Conservation (phyloP, 2,797 vertebrate species). For the Pogonophryne albipinna region DNA sequence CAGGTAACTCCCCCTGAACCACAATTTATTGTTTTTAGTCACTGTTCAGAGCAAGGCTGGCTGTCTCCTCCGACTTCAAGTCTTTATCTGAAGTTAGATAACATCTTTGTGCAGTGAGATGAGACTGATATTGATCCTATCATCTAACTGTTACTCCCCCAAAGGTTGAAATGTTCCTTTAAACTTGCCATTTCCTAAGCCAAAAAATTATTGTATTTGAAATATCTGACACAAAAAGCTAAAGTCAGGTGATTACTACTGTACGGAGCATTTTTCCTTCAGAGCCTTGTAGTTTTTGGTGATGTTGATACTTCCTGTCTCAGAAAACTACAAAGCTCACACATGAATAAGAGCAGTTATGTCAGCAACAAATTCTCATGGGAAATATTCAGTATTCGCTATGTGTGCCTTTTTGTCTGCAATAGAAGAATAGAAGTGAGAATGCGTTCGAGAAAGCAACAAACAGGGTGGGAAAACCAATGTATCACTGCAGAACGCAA, state of each 20-base stretch:
- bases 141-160: not conserved
- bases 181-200: not conserved
- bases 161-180: not conserved
- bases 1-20: not conserved
- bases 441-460: constrained; percentile 12
- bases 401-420: constrained; percentile 2
- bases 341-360: constrained; percentile 6
- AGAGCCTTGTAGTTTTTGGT: not conserved
- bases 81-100: not conserved
- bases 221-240: constrained; percentile 3
- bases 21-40: constrained; percentile 4
- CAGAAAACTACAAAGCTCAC: constrained; percentile 2
- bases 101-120: not conserved
- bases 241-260: not conserved
- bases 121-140: not conserved
- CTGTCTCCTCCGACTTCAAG: not conserved
- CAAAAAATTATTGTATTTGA: not conserved
- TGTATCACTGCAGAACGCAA: not conserved
- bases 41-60: not conserved
- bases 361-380: constrained; percentile 16
- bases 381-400: not conserved
- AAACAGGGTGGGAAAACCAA: not conserved
- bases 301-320: not conserved
- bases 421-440: not conserved
- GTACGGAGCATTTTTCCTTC: not conserved